Base-by-base conservation (phyloP, 2,797 vertebrate genomes). In the Hephaestus fuliginosus region DNA sequence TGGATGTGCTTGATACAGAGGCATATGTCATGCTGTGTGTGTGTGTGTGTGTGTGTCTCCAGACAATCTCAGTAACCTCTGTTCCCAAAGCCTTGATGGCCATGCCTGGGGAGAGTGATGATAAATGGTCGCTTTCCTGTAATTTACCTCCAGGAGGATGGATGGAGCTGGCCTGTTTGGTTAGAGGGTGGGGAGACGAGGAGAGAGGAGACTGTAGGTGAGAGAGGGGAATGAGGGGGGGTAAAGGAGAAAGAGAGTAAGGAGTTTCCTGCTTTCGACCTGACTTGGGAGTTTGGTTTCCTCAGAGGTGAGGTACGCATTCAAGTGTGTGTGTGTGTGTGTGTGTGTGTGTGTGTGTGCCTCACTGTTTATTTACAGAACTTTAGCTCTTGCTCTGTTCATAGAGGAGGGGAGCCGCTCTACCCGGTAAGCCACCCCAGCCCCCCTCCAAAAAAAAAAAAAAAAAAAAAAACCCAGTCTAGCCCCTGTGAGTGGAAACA, bases 111-210 rank as follows among this genome's bases (percentile, higher is more conserved):
- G 90, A 89, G 82, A 86, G 72, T 55, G 86, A 85, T 91, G 91
- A 94, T 93, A 91, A 94, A 94, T 92, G 88, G 76, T 74, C 28
- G 58, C 85, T 87, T 94, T 95, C 93, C 91, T 94, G 91, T 91
- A 91, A 94, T 93, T 93, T 91, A 88, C 86, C 84, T 88, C 66
- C 36, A 85, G 88, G 73, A 83, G 85, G 86, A 82, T 82, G 89
- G 88, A 90, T 88, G 91, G 81, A 82, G 82, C 74, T 28, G 64
- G 86, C 63, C 87, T 92, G 88, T 91, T 94, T 91, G 77, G 88
- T 89, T 93, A 90, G 82, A 88, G 89, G 87, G 89, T 71, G 85
- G 86, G 72, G 88, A 88, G 71, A 84, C 20, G 52, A 87, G 79
- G 76, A 84, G 82, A 86, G 83, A 83, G 52, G 68, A 83, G 84